phyloP scores from a whole-genome alignment of 2,888 invertebrate genomes.

The Aphidius colemani region DNA sequence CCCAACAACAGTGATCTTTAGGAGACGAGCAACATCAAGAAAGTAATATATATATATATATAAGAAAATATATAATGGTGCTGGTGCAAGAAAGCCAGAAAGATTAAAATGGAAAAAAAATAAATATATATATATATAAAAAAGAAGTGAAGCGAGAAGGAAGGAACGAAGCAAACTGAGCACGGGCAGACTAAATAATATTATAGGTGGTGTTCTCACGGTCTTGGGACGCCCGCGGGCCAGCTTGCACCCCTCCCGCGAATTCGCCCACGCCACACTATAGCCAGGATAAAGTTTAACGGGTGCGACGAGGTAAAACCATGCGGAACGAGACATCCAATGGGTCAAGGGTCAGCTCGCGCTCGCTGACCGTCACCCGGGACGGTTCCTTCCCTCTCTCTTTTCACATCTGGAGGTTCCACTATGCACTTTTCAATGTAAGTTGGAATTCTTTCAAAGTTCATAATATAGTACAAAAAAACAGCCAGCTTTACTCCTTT shows the following conservation, averaged over 20 bases:
- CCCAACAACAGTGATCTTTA: constrained; percentile 26
- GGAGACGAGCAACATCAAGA: constrained; percentile 22
- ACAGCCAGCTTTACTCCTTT: constrained; percentile 6
- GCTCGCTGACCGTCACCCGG: constrained; percentile 60
- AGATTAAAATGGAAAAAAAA: constrained; percentile 24
- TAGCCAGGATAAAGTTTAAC: constrained; percentile 31
- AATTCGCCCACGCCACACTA: constrained; percentile 53
- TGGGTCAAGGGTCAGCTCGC: constrained; percentile 59
- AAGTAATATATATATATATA: constrained; percentile 21
- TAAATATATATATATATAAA: constrained; percentile 23
- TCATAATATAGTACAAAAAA: constrained; percentile 22
- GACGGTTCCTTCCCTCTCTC: constrained; percentile 49
- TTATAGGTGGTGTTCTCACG: constrained; percentile 61
- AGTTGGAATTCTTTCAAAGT: constrained; percentile 21
- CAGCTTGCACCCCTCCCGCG: constrained; percentile 50
- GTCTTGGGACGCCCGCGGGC: constrained; percentile 61
- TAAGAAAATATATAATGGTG: background rate
- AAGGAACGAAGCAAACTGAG: constrained; percentile 37
- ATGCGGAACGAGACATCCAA: constrained; percentile 39
- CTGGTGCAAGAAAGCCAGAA: constrained; percentile 19
- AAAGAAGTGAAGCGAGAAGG: constrained; percentile 29
- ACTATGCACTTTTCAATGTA: constrained; percentile 37
- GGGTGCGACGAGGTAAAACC: constrained; percentile 38
- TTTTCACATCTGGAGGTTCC: constrained; percentile 29
- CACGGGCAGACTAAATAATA: constrained; percentile 60